A percentile compares a stretch with the other conserved stretches of the same genome.
These are phyloP conservation scores for Hafferia zeledoni DNA, from an alignment of 2,797 vertebrate genomes.

Conservation along the genomic window DNA sequence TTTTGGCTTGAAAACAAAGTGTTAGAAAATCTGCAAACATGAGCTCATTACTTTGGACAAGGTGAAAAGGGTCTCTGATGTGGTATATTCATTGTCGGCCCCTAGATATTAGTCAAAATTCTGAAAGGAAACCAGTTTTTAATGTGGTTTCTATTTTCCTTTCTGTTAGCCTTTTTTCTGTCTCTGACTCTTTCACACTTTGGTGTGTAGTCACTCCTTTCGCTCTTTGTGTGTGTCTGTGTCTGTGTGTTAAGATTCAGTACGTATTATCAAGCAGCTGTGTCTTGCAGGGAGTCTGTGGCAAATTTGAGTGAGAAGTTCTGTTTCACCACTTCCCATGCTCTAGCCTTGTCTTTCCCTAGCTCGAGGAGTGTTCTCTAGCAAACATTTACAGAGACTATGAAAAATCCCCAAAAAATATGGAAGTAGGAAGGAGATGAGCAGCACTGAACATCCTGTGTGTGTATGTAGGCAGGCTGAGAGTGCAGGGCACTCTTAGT, in stretches of 20 bases:
- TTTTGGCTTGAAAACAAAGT: constrained; percentile 17
- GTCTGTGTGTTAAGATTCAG: not conserved
- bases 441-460: not conserved
- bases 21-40: constrained; percentile 26
- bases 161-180: not conserved
- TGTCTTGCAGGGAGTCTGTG: not conserved
- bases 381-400: not conserved
- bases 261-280: not conserved
- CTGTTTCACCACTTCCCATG: not conserved
- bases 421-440: not conserved
- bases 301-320: not conserved
- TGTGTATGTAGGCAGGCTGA: not conserved
- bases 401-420: not conserved
- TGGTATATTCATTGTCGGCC: not conserved
- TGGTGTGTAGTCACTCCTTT: not conserved
- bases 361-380: not conserved
- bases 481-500: not conserved
- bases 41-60: constrained; percentile 53
- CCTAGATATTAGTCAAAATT: constrained; percentile 3
- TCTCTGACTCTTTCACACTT: constrained; percentile 1
- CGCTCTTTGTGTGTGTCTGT: not conserved
- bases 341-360: not conserved
- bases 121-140: constrained; percentile 2
- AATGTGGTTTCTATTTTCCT: not conserved
- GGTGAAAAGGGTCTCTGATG: constrained; percentile 37